phyloP scores from a whole-genome alignment of 2,888 invertebrate genomes.

The Hirtodrosophila cameraria region DNA sequence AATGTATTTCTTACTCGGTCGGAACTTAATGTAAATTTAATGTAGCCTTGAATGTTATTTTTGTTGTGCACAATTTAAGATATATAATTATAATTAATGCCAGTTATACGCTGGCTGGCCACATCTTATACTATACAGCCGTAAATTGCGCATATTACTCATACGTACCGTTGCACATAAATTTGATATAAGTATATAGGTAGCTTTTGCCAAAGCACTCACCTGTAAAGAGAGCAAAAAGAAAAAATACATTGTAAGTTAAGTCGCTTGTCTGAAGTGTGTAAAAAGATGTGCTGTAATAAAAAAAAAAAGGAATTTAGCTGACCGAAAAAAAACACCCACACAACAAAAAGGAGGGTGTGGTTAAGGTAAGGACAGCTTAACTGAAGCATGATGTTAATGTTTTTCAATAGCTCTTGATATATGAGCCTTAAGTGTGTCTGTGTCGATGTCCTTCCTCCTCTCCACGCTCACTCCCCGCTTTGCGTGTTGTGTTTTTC shows the following conservation, averaged over 20 bases:
- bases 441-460: slow-evolving; percentile 8
- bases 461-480: too few species aligned
- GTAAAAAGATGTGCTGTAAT: background rate
- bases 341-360: slow-evolving; percentile 2
- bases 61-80: slow-evolving; percentile 44
- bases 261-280: slow-evolving; percentile 4
- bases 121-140: slow-evolving; percentile 39
- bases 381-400: slow-evolving; percentile 55
- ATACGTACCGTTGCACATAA: slow-evolving; percentile 61
- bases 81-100: slow-evolving; percentile 36
- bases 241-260: slow-evolving; percentile 20
- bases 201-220: slow-evolving; percentile 54
- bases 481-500: slow-evolving; percentile 7
- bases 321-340: slow-evolving; percentile 22
- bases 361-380: slow-evolving; percentile 17
- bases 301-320: slow-evolving; percentile 8
- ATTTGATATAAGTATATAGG: slow-evolving; percentile 10
- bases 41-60: slow-evolving; percentile 13
- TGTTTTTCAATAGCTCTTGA: slow-evolving; percentile 69
- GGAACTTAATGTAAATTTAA: slow-evolving; percentile 37
- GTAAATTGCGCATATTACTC: slow-evolving; percentile 48
- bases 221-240: slow-evolving; percentile 60
- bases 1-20: slow-evolving; percentile 1
- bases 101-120: slow-evolving; percentile 1
- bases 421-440: slow-evolving; percentile 52